phyloP scores from a whole-genome alignment of 1,140 invertebrate species.

The Drosophila nigromelanica region DNA sequence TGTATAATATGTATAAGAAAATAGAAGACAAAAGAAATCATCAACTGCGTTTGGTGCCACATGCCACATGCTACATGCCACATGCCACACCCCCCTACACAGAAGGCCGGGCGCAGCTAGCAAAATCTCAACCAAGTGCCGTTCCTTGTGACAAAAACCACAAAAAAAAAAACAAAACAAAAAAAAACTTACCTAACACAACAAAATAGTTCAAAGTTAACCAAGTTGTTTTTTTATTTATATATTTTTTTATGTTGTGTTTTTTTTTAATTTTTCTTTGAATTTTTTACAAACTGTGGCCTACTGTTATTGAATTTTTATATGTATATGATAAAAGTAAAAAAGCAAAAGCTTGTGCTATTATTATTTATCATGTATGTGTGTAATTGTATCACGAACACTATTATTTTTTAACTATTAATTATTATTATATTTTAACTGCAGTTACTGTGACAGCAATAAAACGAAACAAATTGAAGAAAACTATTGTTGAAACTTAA shows the following conservation, averaged over 20 bases:
- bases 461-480: slow-evolving; percentile 6
- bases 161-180: slow-evolving; percentile 6
- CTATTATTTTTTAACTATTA: slow-evolving; percentile 42
- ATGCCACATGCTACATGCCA: too few relatives aligned
- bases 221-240: slow-evolving; percentile 14
- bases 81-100: too few relatives aligned
- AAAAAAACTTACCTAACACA: slow-evolving; percentile 13
- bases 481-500: slow-evolving; percentile 67
- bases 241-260: slow-evolving; percentile 31
- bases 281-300: slow-evolving; percentile 42
- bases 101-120: too few relatives aligned
- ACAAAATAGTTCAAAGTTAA: slow-evolving; percentile 39
- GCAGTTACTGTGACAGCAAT: slow-evolving; percentile 50
- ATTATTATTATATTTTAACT: slow-evolving; percentile 30
- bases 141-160: slow-evolving; percentile 42
- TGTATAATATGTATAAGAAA: too few relatives aligned
- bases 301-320: slow-evolving; percentile 58
- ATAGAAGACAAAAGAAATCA: too few relatives aligned
- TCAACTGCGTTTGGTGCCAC: too few relatives aligned
- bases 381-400: slow-evolving; percentile 21
- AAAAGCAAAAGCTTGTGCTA: slow-evolving; percentile 46
- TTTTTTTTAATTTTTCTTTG: slow-evolving; percentile 21
- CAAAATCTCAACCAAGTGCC: too few relatives aligned
- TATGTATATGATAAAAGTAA: slow-evolving; percentile 34
- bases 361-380: slow-evolving; percentile 67